Evolutionary conservation across 2,113 vertebrate genomes (phyloP).

Genomic region (Redunca redunca): DNA sequence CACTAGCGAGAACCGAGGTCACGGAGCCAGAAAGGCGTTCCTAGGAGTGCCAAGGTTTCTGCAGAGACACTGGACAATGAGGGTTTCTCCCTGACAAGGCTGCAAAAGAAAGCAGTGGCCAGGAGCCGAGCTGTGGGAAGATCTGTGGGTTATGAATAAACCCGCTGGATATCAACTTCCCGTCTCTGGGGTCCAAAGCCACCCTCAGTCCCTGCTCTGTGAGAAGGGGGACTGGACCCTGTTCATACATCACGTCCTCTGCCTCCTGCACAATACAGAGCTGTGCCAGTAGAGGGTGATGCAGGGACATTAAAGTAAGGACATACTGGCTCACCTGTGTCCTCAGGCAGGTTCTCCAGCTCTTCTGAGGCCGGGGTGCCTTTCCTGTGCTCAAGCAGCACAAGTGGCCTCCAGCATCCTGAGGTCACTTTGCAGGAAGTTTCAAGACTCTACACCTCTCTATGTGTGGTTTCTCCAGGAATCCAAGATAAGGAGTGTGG

Average conservation of each 20-base stretch:
- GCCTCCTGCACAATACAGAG: rapidly evolving
- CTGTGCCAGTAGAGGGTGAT: neutral
- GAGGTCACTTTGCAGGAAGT: neutral
- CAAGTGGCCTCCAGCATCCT: rapidly evolving
- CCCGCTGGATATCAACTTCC: neutral
- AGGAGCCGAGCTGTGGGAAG: rapidly evolving
- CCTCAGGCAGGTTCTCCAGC: neutral
- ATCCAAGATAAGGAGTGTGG: neutral
- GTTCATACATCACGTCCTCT: too few relatives aligned
- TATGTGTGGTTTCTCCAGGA: neutral
- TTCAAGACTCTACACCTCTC: neutral
- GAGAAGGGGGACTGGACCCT: neutral
- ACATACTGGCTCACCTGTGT: rapidly evolving
- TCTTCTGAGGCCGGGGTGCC: too few relatives aligned
- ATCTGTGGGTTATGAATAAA: neutral
- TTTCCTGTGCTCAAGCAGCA: neutral
- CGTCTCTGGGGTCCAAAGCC: neutral
- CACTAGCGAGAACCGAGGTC: neutral
- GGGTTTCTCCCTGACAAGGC: rapidly evolving
- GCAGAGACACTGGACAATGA: neutral
- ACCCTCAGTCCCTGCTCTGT: neutral
- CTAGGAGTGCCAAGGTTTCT: neutral
- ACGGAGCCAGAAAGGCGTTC: neutral
- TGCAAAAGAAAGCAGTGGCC: neutral
- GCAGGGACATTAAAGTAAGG: neutral